A percentile compares a stretch with the other conserved stretches of the same genome.
Evolutionary conservation across 2,888 invertebrate species (phyloP).

Genomic region (Amblyjoppa fuscipennis): DNA sequence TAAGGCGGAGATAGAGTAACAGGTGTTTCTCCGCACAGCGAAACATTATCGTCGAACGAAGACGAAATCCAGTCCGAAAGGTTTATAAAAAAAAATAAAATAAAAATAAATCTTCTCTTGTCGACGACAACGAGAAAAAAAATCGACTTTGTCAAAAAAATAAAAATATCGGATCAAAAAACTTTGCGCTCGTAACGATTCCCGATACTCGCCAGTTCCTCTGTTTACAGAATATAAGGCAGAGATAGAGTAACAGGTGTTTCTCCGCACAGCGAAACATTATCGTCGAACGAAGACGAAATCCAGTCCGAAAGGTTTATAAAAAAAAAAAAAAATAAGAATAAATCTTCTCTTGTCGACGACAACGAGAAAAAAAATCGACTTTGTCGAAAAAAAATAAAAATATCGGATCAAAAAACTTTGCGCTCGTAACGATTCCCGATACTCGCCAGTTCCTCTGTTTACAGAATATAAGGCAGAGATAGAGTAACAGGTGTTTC

Average conservation of each 20-base stretch:
- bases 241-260: slow-evolving; percentile 68
- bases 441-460: background rate
- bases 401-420: background rate
- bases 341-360: background rate
- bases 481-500: slow-evolving; percentile 68
- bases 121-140: no score
- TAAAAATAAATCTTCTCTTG: background rate
- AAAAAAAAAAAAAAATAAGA: background rate
- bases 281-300: background rate
- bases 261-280: slow-evolving; percentile 50
- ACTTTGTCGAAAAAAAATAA: background rate
- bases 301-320: background rate
- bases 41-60: background rate
- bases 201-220: background rate
- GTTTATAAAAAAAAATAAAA: background rate
- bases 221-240: slow-evolving; percentile 8
- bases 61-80: background rate
- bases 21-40: slow-evolving; percentile 65
- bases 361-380: no score
- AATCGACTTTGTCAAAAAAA: background rate
- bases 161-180: background rate
- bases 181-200: background rate
- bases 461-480: slow-evolving; percentile 26
- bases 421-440: background rate
- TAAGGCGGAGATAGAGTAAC: slow-evolving; percentile 60